phyloP scores from a whole-genome alignment of 1,140 invertebrate genomes.

The Pararge aegeria region DNA sequence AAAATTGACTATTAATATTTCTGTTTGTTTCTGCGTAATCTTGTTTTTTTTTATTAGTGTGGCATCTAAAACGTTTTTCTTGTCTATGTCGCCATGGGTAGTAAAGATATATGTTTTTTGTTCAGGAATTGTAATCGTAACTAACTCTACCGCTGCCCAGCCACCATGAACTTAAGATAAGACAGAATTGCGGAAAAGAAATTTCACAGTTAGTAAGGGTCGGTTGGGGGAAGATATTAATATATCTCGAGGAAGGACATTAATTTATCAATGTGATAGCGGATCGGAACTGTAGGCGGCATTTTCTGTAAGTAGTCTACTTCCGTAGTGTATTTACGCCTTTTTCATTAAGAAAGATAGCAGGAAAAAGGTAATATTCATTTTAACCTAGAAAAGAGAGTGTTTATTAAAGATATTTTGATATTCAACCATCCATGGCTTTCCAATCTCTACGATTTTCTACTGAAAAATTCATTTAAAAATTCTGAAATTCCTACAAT shows the following conservation, averaged over 20 bases:
- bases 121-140: background rate
- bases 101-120: background rate
- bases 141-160: background rate
- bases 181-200: background rate
- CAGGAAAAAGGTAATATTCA: background rate
- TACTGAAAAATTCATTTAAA: no score
- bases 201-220: background rate
- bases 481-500: no score
- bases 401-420: no score
- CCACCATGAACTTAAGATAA: background rate
- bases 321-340: background rate
- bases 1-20: no score
- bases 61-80: no score
- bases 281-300: background rate
- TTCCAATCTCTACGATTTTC: no score
- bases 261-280: conserved; percentile 8
- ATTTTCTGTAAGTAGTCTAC: background rate
- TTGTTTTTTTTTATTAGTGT: no score
- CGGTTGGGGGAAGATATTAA: background rate
- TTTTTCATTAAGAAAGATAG: background rate
- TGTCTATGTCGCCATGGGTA: no score
- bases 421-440: no score
- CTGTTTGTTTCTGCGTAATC: no score
- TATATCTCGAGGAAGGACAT: conserved; percentile 2
- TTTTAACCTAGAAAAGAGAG: background rate